Evolutionary conservation across 2,888 invertebrate genomes (phyloP), one percentile per base, ranked within the genome.

Genomic region (Idaea straminata): DNA sequence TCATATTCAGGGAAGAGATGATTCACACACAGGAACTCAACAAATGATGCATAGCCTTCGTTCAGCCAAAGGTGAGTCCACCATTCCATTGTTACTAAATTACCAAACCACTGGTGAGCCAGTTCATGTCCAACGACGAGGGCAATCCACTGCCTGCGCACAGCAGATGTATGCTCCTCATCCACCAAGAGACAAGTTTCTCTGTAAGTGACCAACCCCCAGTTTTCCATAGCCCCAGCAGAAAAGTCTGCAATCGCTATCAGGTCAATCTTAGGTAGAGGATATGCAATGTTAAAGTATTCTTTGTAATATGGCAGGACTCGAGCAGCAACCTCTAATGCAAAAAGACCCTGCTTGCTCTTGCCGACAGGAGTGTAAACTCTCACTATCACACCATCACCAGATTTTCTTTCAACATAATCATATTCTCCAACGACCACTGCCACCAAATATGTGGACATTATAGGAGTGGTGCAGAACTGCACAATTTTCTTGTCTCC

Each of bases 41-140:
- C 97, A 94, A 99, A 99, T 0, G 98, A 97, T 0, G 99, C 99
- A 88, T 98, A 98, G 3, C 98, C 99, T 86, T 99, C 99, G 87
- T 99, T 99, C 57, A 99, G 91, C 99, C 99, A 99, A 47, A 98
- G 91, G 89, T 99, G 97, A 2, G 98, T 98, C 98, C 98, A 99
- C 98, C 98, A 98, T 87, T 98, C 98, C 98, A 99, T 99, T 35
- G 99, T 99, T 1, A 99, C 99, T 61, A 99, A 94, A 86, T 99
- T 99, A 6, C 99, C 99, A 89, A 99, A 99, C 99, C 99, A 99
- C 86, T 99, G 98, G 87, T 99, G 99, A 4, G 98, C 98, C 62
- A 99, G 91, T 86, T 99, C 99, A 87, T 99, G 99, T 0, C 96
- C 96, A 34, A 97, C 96, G 0, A 98, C 97, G 25, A 98, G 87